Percentiles rank a stretch among this genome's conserved stretches.
Conservation (phyloP, 2,888 invertebrate species). For the Euzetes globulus region DNA sequence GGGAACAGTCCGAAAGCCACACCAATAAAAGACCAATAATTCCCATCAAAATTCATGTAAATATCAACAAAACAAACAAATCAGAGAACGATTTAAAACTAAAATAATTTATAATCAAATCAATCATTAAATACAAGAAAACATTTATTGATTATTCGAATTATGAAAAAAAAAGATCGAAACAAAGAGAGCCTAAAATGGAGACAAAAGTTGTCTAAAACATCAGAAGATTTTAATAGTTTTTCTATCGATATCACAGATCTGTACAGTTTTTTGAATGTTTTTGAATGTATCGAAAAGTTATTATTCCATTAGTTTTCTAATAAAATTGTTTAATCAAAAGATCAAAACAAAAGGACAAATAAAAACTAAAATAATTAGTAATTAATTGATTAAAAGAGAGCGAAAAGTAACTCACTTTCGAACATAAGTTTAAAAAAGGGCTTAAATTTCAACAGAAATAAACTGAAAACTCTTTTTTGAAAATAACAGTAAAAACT, state of each 20-base stretch:
- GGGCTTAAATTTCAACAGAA: not conserved
- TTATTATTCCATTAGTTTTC: not conserved
- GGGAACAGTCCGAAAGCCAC: slow-evolving; percentile 40
- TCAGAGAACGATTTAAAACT: not conserved
- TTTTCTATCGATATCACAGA: slow-evolving; percentile 26
- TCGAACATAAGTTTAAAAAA: not conserved
- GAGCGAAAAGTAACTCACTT: not conserved
- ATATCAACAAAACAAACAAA: not conserved
- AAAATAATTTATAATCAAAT: no score
- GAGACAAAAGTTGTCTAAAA: not conserved
- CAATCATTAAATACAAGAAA: not conserved
- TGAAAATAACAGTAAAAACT: not conserved
- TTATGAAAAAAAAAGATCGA: not conserved
- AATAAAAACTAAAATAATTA: not conserved
- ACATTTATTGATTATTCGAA: not conserved
- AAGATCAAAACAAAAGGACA: not conserved
- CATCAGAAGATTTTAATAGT: not conserved
- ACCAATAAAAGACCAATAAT: slow-evolving; percentile 9
- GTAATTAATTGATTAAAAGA: not conserved
- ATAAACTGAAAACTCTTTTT: not conserved
- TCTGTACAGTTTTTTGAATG: slow-evolving; percentile 21
- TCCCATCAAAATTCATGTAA: not conserved
- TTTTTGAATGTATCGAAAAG: not conserved
- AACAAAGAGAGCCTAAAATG: not conserved
- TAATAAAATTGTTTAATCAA: not conserved